phyloP scores from a whole-genome alignment of 2,797 vertebrate species.

The Eutrigla gurnardus region DNA sequence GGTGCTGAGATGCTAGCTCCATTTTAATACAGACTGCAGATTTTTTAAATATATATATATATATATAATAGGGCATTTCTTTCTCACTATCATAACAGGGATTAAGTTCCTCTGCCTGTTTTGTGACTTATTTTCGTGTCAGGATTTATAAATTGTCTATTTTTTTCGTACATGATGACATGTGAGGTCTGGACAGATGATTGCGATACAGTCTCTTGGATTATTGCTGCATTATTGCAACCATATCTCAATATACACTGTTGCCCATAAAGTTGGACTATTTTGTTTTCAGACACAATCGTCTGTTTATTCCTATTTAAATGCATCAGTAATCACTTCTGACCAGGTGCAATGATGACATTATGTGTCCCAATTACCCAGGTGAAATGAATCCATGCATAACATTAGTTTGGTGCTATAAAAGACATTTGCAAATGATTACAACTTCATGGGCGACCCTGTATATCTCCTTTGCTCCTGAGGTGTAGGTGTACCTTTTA shows the following conservation, averaged over 20 bases:
- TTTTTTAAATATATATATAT: neutral
- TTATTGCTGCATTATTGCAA: neutral
- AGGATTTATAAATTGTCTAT: neutral
- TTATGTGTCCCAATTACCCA: too few species aligned
- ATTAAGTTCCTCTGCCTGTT: neutral
- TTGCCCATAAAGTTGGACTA: too few species aligned
- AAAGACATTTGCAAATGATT: too few species aligned
- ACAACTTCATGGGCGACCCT: too few species aligned
- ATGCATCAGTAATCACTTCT: too few species aligned
- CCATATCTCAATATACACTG: neutral
- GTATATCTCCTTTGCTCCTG: neutral
- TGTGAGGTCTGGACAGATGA: neutral
- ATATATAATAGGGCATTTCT: neutral
- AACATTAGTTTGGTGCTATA: too few species aligned
- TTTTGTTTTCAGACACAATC: too few species aligned
- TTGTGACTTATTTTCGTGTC: constrained; percentile 1
- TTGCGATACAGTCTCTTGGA: neutral
- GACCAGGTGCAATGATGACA: too few species aligned
- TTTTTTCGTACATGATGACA: constrained; percentile 2
- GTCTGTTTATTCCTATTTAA: too few species aligned
- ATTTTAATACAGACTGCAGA: constrained; percentile 2
- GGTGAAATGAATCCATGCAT: too few species aligned
- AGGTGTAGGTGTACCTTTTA: neutral
- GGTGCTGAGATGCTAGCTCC: constrained; percentile 11
- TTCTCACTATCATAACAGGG: neutral